Base-by-base conservation (phyloP, 2,888 invertebrate species). In the Doris montereyensis region DNA sequence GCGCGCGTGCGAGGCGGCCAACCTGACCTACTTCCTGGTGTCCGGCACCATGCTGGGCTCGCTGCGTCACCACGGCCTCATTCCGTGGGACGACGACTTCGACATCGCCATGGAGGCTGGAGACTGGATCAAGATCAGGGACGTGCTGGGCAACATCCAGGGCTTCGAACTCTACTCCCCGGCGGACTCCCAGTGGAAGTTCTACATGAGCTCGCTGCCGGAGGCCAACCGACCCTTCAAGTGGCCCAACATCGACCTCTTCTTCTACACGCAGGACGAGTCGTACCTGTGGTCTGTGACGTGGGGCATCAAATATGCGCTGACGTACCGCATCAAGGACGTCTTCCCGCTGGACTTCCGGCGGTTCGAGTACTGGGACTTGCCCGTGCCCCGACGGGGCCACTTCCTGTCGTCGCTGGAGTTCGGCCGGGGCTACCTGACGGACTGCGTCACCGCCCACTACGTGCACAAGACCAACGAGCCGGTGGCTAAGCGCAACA, bases 41-140 rank as follows among this genome's bases (percentile, higher is more conserved):
- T 81, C 78, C 10, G 82, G 82, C 1, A 76, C 82, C n/a, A 30
- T 79, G 35, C 68, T 82, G n/a, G 82, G 82, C 21, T 73, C 79
- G 10, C 68, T 77, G n/a, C 80, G 82, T 24, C 86, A 86, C 71
- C 86, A 86, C 75, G 86, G 85, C n/a, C 80, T 84, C 58, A 83
- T 86, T 34, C 86, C 86, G 10, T 87, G 87, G 87, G 87, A 87
- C 77, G 87, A 87, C 71, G 87, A 87, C 68, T 78, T 85, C 8
- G 87, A 87, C 65, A 74, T 87, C 13, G 80, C 83, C 3, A 76
- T 87, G 68, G 84, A 84, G 71, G 81, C 78, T 28, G 82, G 84
- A 1, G 77, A 86, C 30, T 84, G 84, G 81, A 65, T 73, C 8
- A 57, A 71, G 21, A 72, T 83, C 13, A 70, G 75, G 5, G 74